phyloP scores from a whole-genome alignment of 2,888 invertebrate genomes.

The Orgyia antiqua region DNA sequence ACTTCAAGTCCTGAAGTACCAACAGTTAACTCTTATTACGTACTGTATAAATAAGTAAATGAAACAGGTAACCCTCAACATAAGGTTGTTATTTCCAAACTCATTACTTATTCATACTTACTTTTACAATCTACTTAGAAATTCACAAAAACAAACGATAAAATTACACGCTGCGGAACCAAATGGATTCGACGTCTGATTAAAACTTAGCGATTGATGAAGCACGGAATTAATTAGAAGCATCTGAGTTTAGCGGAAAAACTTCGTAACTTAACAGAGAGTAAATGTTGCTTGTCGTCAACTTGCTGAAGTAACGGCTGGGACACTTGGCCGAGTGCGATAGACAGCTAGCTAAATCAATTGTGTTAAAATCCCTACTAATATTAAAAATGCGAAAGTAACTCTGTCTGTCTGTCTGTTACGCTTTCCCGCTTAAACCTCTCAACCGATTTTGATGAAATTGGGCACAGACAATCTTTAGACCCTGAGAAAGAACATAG shows the following conservation, averaged over 20 bases:
- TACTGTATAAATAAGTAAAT: too few species aligned
- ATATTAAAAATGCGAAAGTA: too few species aligned
- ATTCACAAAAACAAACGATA: constrained; percentile 18
- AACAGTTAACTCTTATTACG: too few species aligned
- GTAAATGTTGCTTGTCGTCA: constrained; percentile 41
- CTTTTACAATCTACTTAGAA: constrained; percentile 9
- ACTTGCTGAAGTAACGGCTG: constrained; percentile 11
- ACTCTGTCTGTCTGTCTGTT: too few species aligned
- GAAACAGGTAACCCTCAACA: too few species aligned
- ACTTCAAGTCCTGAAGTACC: too few species aligned
- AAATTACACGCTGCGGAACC: constrained; percentile 21
- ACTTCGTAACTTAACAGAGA: constrained; percentile 36
- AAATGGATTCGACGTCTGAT: constrained; percentile 36
- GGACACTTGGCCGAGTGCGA: constrained; percentile 2
- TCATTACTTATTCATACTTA: constrained; percentile 4
- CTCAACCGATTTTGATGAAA: too few species aligned
- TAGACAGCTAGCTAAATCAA: too few species aligned
- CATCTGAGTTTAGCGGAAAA: constrained; percentile 37
- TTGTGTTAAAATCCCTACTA: too few species aligned
- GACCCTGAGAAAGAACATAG: too few species aligned
- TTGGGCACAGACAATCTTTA: too few species aligned
- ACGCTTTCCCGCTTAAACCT: too few species aligned
- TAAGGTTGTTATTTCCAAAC: not conserved
- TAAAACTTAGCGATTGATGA: constrained; percentile 54
- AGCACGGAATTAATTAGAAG: constrained; percentile 57